Conservation (phyloP, 2,888 invertebrate species). For the Caenorhabditis sulstoni region DNA sequence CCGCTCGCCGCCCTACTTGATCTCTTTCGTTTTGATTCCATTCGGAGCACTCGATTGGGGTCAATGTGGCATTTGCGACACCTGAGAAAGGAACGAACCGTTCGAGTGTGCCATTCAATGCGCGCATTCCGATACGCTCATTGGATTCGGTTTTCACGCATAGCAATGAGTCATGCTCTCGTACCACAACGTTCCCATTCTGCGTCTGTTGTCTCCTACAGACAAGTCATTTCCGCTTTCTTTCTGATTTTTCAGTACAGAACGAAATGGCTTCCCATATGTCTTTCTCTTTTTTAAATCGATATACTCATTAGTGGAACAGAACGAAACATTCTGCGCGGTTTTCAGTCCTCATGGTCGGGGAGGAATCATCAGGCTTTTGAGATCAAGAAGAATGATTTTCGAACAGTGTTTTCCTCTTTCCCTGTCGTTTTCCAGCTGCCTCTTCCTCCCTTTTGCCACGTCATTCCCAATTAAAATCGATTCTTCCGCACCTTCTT, state of each 20-base stretch:
- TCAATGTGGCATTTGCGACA: conserved; percentile 38
- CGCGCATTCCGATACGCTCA: conserved; percentile 4
- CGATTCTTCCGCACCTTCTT: not conserved
- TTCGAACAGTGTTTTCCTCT: too few relatives aligned
- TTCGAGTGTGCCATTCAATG: conserved; percentile 37
- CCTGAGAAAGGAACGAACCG: conserved; percentile 48
- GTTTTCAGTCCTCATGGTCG: too few relatives aligned
- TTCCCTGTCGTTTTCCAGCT: too few relatives aligned
- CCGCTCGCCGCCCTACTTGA: conserved; percentile 38
- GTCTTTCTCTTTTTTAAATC: too few relatives aligned
- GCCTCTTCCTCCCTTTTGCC: not conserved
- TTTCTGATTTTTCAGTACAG: conserved; percentile 1
- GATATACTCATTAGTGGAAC: too few relatives aligned
- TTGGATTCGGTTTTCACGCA: conserved; percentile 37
- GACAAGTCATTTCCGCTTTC: conserved; percentile 12
- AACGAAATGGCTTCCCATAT: too few relatives aligned
- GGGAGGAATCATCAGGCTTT: too few relatives aligned
- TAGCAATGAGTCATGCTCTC: not conserved
- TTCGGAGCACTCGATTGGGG: conserved; percentile 40
- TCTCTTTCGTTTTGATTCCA: conserved; percentile 29
- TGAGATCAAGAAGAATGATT: too few relatives aligned
- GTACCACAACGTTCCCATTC: too few relatives aligned
- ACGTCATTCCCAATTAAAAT: not conserved
- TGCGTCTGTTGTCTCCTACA: conserved; percentile 2
- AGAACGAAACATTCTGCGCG: too few relatives aligned